Evolutionary conservation across 2,888 invertebrate genomes (phyloP), one percentile per base, ranked within the genome.

Genomic region (Polydrusus tereticollis): DNA sequence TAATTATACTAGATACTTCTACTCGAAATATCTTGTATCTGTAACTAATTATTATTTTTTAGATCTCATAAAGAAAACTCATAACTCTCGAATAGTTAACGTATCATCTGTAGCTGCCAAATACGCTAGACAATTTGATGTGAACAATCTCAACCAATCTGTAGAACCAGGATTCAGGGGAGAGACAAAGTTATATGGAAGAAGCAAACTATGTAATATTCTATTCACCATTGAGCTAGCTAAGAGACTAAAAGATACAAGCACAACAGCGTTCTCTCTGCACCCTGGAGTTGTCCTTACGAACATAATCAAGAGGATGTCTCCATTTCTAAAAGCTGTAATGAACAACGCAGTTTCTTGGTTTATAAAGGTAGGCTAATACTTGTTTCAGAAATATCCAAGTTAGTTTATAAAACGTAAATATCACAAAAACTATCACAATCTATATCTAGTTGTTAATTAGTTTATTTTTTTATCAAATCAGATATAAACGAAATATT

Each of bases 211-310:
- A 7, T 80, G 80, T 62, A 79, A 80, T 57, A 75, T 81, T 33
- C 70, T 79, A 6, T 81, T 81, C 47, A 80, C 79, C 3, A 77
- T 74, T 4, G 81, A 79, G 72, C 66, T 82, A 29, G 78, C 78
- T 8, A 71, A 59, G 8, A 78, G 71, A 72, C 62, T 80, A n/a
- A 60, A 72, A 60, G 76, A 76, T 18, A 78, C 77, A n/a, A 77
- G 73, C 6, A 76, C 80, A 6, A 79, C 79, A 1, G 73, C 76
- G 6, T 81, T 81, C 59, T 76, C 78, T 20, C 7, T 81, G 21
- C 81, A 82, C 72, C 82, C 82, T 33, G 82, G 82, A 20, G 75
- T 75, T 14, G 78, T 80, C 1, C 33, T 62, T 8, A 79, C 78
- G 0, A 75, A 77, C 1, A 29, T 68, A 12, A 21, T 36, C 14